These are phyloP conservation scores for Hyphantria cunea DNA, from an alignment of 1,140 invertebrate species.

Conservation along the genomic window DNA sequence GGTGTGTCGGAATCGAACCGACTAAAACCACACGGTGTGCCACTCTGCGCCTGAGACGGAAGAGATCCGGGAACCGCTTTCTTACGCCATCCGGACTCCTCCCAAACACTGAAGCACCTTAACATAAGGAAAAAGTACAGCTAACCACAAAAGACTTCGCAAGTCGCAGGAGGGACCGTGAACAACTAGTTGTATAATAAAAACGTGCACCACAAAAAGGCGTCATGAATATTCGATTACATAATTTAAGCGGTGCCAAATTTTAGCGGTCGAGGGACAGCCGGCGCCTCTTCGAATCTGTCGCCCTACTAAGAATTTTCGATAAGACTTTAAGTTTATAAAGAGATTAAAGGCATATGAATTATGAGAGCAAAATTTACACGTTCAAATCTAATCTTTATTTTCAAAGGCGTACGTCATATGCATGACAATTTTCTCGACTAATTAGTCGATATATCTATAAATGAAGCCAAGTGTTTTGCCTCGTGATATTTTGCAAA, in stretches of 20 bases:
- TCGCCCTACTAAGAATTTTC: conserved; percentile 19
- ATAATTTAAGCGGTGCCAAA: conserved; percentile 54
- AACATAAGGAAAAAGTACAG: too few species aligned
- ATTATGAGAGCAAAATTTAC: not conserved
- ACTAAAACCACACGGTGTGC: too few species aligned
- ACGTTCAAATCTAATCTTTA: not conserved
- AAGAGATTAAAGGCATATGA: not conserved
- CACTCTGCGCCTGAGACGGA: too few species aligned
- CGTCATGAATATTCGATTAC: conserved; percentile 58
- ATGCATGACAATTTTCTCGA: too few species aligned
- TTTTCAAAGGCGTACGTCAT: too few species aligned
- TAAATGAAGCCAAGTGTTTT: too few species aligned
- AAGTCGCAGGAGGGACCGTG: conserved; percentile 14
- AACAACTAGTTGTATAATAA: conserved; percentile 34
- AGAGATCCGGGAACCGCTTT: too few species aligned
- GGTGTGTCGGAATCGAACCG: too few species aligned
- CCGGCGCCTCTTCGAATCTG: conserved; percentile 35
- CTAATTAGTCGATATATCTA: too few species aligned
- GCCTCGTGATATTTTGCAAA: too few species aligned
- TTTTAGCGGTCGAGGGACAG: conserved; percentile 28
- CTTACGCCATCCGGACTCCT: too few species aligned
- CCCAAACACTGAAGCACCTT: too few species aligned
- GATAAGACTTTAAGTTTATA: not conserved
- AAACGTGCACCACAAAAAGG: conserved; percentile 50
- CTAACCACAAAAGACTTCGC: not conserved